Base-by-base conservation (phyloP, 1,140 invertebrate species). In the Aphis gossypii region DNA sequence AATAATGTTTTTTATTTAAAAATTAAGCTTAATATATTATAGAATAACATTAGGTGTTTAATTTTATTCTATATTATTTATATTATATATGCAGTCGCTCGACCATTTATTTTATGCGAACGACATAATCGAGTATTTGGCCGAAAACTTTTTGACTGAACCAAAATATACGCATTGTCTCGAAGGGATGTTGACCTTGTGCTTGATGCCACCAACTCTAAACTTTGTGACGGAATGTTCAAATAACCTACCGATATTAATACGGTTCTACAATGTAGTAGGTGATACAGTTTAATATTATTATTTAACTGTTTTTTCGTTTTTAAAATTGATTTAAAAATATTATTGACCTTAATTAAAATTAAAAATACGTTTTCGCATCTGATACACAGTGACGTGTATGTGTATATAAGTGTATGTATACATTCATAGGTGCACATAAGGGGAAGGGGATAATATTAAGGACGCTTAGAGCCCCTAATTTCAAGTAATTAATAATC, bases 31-130 rank as follows among this genome's bases (percentile, higher is more conserved):
- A 76, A 35, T 35, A 14, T 18, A 30, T 83, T 20, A n/a, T 83
- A 41, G 41, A 41, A 38, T 83, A 7, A 20, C 0, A 9, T 25
- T 46, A 4, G 0, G 84, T 20, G 41, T 30, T 30, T 48, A 0
- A 35, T 48, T 87, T 46, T 48, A 48, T 48, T 87, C 20, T 48
- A 14, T 87, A 25, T 2, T 48, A 30, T 48, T 14, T 46, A 48
- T 25, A n/a, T 41, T 38, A 23, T 54, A 23, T 25, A 76, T 89
- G 2, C 9, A 90, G 89, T 90, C 56, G 14, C 25, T 90, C 4
- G 89, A 90, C 18, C 89, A 60, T 90, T 68, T 90, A 8, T 90
- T 68, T 90, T 90, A 90, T 14, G 56, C 54, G 30, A 90, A 90
- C 41, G 89, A 90, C 4, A 68, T 90, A 68, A 68, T 90, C 23